Conservation (phyloP, 2,113 vertebrate species). For the Bombycilla garrulus region DNA sequence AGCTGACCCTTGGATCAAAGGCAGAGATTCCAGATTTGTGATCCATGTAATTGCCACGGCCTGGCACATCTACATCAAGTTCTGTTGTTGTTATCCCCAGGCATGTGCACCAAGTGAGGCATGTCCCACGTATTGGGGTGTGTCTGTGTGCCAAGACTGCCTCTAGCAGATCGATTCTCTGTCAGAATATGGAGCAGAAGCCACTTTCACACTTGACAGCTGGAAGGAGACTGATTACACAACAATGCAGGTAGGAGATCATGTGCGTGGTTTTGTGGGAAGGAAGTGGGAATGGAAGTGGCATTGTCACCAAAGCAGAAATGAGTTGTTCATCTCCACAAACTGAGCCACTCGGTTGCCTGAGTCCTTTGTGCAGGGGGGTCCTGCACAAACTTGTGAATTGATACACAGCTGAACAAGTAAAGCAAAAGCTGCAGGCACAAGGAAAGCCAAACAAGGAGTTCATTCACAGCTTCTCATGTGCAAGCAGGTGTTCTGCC, state of each 20-base stretch:
- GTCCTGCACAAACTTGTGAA: not conserved
- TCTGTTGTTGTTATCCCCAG: not conserved
- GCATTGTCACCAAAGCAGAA: not conserved
- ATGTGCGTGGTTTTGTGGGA: not conserved
- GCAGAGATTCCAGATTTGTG: not conserved
- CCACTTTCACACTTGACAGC: not conserved
- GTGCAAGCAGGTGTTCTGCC: not conserved
- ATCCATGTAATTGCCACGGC: accelerated
- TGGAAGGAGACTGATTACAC: not conserved
- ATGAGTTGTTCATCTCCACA: not conserved
- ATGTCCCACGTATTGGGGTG: accelerated
- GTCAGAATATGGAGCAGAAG: not conserved
- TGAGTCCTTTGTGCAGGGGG: not conserved
- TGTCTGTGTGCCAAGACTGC: not conserved
- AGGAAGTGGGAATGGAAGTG: not conserved
- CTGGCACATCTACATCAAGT: not conserved
- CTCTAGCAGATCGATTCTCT: not conserved
- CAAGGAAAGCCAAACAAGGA: not conserved
- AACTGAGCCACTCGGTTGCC: not conserved
- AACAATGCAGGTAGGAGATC: slow-evolving; percentile 9
- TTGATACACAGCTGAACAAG: not conserved
- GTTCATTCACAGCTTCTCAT: not conserved
- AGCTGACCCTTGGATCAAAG: not conserved
- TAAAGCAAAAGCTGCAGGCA: not conserved
- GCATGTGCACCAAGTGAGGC: not conserved